Conservation (phyloP, 2,113 vertebrate species). For the Megaceryle torquata region DNA sequence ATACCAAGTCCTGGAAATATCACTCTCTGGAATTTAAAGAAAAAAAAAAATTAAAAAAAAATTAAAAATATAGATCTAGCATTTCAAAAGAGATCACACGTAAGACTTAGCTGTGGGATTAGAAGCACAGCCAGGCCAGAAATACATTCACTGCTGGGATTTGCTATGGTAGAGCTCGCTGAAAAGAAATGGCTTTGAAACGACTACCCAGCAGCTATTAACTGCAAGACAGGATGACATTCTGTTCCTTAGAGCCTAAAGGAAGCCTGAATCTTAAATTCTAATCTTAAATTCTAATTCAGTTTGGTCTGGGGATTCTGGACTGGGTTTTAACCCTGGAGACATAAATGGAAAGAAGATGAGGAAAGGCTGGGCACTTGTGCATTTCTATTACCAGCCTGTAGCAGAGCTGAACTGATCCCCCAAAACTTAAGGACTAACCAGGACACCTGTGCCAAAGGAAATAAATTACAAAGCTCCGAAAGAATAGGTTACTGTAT, state of each 20-base stretch:
- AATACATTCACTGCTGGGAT: slow-evolving; percentile 62
- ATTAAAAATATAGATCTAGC: not conserved
- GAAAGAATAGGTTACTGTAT: not conserved
- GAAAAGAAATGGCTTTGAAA: slow-evolving; percentile 69
- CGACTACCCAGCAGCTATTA: slow-evolving; percentile 61
- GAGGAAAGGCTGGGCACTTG: not conserved
- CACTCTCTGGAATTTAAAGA: not conserved
- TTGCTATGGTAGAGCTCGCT: slow-evolving; percentile 54
- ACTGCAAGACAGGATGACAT: slow-evolving; percentile 44
- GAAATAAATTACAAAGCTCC: slow-evolving; percentile 15
- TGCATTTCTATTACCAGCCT: not conserved
- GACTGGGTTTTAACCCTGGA: slow-evolving; percentile 31
- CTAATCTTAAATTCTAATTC: slow-evolving; percentile 59
- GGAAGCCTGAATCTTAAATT: slow-evolving; percentile 28
- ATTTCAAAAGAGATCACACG: slow-evolving; percentile 58
- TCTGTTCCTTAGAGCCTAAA: slow-evolving; percentile 56
- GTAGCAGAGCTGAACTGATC: not conserved
- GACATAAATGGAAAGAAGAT: slow-evolving; percentile 5
- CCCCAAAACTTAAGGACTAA: not conserved
- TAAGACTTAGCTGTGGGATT: slow-evolving; percentile 51
- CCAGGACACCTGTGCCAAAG: not conserved
- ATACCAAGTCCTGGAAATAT: slow-evolving; percentile 51
- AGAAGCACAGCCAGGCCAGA: slow-evolving; percentile 40
- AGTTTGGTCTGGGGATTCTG: slow-evolving; percentile 53
- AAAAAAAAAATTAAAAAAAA: not conserved